A percentile compares a stretch with the other conserved stretches of the same genome.
phyloP scores from a whole-genome alignment of 2,113 vertebrate genomes.

The Macroglossus sobrinus region DNA sequence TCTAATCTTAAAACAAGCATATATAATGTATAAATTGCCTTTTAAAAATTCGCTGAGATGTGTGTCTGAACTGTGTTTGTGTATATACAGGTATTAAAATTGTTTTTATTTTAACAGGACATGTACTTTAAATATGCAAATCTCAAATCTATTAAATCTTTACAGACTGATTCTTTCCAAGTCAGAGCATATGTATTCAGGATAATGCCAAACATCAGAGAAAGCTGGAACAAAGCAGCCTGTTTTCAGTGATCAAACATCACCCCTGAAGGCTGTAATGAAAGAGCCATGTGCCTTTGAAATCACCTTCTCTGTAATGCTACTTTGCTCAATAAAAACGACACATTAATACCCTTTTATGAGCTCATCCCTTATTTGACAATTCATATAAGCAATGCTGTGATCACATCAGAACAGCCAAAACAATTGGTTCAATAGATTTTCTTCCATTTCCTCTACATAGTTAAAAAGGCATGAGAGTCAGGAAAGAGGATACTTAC shows the following conservation, averaged over 20 bases:
- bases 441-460: slow-evolving; percentile 61
- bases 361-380: slow-evolving; percentile 74
- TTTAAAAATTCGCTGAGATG: slow-evolving; percentile 41
- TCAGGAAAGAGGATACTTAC: background rate
- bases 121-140: slow-evolving; percentile 66
- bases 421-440: slow-evolving; percentile 62
- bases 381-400: slow-evolving; percentile 66
- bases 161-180: slow-evolving; percentile 72
- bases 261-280: slow-evolving; percentile 78
- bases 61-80: slow-evolving; percentile 34
- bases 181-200: slow-evolving; percentile 68
- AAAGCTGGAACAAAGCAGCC: slow-evolving; percentile 75
- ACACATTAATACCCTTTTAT: slow-evolving; percentile 76
- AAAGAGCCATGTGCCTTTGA: slow-evolving; percentile 80
- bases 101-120: slow-evolving; percentile 55
- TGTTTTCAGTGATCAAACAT: slow-evolving; percentile 81
- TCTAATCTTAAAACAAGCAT: background rate
- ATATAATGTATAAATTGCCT: slow-evolving; percentile 24
- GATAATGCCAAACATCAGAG: slow-evolving; percentile 72
- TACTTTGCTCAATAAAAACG: slow-evolving; percentile 77
- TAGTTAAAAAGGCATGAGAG: slow-evolving; percentile 55
- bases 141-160: slow-evolving; percentile 68
- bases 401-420: slow-evolving; percentile 71
- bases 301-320: slow-evolving; percentile 77
- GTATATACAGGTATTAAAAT: slow-evolving; percentile 42